These are phyloP conservation scores for Urocitellus parryii DNA, from an alignment of 2,113 vertebrate genomes.

Conservation along the genomic window DNA sequence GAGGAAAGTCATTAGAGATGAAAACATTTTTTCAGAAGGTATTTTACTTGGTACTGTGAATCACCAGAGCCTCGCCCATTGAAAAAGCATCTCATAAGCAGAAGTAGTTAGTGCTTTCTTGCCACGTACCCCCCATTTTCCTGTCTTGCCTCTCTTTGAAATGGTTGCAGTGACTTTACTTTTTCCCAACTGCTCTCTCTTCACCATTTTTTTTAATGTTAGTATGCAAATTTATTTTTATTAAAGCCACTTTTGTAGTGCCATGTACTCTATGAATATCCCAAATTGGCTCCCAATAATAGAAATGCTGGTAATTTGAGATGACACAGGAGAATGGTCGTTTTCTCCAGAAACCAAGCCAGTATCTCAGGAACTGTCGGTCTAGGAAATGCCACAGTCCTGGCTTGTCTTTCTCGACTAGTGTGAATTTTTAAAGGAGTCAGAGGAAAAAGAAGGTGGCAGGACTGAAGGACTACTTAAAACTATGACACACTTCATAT, in stretches of 20 bases:
- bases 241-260: conserved; percentile 2
- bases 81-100: neutral
- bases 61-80: neutral
- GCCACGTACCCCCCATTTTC: neutral
- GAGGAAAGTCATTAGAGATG: conserved; percentile 48
- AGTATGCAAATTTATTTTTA: neutral
- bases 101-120: neutral
- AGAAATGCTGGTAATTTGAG: neutral
- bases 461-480: neutral
- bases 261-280: neutral
- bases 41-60: neutral
- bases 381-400: neutral
- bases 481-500: neutral
- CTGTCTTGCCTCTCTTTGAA: neutral
- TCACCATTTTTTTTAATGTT: neutral
- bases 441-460: neutral
- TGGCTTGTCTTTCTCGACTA: neutral
- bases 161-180: neutral
- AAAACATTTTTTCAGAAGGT: conserved; percentile 41
- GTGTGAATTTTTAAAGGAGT: neutral
- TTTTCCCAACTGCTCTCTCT: neutral
- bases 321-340: neutral
- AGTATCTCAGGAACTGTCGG: neutral
- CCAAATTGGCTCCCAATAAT: neutral
- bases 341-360: neutral